Evolutionary conservation across 2,888 invertebrate species (phyloP).

Genomic region (Ophonus ardosiacus): DNA sequence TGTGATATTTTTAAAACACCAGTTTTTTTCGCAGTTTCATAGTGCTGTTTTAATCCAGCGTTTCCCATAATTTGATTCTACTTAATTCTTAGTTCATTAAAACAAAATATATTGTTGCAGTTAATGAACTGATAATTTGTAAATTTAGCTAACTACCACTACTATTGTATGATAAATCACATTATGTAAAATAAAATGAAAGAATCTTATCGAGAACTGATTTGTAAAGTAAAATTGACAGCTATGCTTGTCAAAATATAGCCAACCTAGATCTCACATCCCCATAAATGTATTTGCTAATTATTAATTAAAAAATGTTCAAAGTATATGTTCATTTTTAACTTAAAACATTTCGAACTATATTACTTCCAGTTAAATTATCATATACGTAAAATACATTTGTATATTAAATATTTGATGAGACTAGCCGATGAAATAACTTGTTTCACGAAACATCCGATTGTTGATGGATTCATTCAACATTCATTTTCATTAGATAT

Average conservation of each 20-base stretch:
- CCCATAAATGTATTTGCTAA: background rate
- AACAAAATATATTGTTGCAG: background rate
- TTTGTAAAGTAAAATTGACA: conserved; percentile 24
- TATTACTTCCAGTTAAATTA: no score
- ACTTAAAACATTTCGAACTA: no score
- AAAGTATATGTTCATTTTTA: no score
- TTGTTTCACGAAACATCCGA: no score
- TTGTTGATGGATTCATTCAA: no score
- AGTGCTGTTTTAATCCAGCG: conserved; percentile 91
- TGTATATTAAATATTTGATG: no score
- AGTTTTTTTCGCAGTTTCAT: conserved; percentile 96
- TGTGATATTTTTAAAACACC: conserved; percentile 94
- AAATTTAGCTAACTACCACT: conserved; percentile 20
- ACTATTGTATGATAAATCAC: conserved; percentile 58
- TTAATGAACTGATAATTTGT: background rate
- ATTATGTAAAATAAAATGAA: conserved; percentile 32
- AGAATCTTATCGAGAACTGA: conserved; percentile 12
- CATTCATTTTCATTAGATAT: no score
- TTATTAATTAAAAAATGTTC: background rate
- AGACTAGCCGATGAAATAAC: no score
- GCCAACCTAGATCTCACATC: background rate
- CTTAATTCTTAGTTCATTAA: background rate
- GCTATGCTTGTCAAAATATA: background rate
- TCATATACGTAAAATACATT: no score
- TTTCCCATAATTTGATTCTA: conserved; percentile 86